Conservation (phyloP, 2,888 invertebrate genomes). For the Caenorhabditis zanzibari region DNA sequence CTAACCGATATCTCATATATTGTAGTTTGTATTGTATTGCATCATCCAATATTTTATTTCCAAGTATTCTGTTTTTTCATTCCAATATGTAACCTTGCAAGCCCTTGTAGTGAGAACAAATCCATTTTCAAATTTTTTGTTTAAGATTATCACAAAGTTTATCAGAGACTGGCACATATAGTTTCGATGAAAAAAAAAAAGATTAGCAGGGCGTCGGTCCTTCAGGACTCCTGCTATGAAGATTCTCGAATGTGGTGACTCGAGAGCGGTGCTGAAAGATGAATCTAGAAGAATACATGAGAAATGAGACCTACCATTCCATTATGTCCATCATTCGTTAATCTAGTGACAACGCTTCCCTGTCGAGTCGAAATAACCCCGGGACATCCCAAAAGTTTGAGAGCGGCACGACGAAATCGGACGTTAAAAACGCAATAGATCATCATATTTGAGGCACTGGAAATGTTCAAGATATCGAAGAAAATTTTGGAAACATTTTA, state of each 20-base stretch:
- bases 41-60: background rate
- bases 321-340: conserved; percentile 42
- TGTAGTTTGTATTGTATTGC: conserved; percentile 15
- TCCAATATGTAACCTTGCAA: conserved; percentile 3
- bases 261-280: conserved; percentile 47
- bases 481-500: conserved; percentile 35
- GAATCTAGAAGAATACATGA: too few relatives aligned
- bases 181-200: background rate
- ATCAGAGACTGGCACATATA: conserved; percentile 14
- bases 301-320: too few relatives aligned
- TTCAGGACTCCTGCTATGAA: conserved; percentile 42
- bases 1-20: background rate
- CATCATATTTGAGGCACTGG: conserved; percentile 82
- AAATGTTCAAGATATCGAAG: conserved; percentile 16
- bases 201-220: conserved; percentile 28
- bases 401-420: conserved; percentile 75
- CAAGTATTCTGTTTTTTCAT: conserved; percentile 13
- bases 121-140: background rate
- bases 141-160: background rate
- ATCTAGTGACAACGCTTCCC: conserved; percentile 43
- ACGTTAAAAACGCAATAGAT: conserved; percentile 83
- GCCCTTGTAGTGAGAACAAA: background rate
- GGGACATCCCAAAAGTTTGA: conserved; percentile 52
- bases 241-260: conserved; percentile 54
- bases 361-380: background rate